A percentile compares a stretch with the other conserved stretches of the same genome.
Evolutionary conservation across 2,888 invertebrate species (phyloP).

Genomic region (Leptopterna dolabrata): DNA sequence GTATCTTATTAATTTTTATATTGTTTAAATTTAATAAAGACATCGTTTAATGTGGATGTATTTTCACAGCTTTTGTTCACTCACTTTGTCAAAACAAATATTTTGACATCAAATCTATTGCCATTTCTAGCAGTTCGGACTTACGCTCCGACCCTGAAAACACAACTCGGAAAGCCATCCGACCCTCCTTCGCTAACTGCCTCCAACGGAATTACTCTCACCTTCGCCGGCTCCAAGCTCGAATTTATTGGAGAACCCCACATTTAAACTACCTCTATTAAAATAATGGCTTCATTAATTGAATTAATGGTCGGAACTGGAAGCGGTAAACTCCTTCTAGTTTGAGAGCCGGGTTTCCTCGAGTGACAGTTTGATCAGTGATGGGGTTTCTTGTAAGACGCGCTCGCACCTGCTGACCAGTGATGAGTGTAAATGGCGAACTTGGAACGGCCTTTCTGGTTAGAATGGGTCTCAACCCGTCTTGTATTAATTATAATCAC

Average conservation of each 20-base stretch:
- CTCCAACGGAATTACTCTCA: not conserved
- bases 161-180: not conserved
- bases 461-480: not conserved
- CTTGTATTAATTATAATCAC: not conserved
- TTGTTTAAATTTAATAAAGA: too few species aligned
- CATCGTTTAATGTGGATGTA: too few species aligned
- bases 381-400: not conserved
- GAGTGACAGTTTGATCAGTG: not conserved
- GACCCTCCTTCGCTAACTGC: not conserved
- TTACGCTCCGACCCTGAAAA: too few species aligned
- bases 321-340: conserved; percentile 9
- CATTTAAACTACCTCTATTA: conserved; percentile 31
- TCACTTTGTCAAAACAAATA: too few species aligned
- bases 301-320: conserved; percentile 20
- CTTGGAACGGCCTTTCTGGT: not conserved
- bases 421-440: not conserved
- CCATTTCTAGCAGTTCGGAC: too few species aligned
- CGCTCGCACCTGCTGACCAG: not conserved
- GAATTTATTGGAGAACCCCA: conserved; percentile 29
- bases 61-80: too few species aligned
- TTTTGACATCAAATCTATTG: too few species aligned
- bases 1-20: too few species aligned
- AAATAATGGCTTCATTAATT: conserved; percentile 51
- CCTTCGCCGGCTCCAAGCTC: not conserved
- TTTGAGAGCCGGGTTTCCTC: not conserved